phyloP scores from a whole-genome alignment of 37 sponge, comb jelly and placozoan genomes.

The Tethya wilhelma region DNA sequence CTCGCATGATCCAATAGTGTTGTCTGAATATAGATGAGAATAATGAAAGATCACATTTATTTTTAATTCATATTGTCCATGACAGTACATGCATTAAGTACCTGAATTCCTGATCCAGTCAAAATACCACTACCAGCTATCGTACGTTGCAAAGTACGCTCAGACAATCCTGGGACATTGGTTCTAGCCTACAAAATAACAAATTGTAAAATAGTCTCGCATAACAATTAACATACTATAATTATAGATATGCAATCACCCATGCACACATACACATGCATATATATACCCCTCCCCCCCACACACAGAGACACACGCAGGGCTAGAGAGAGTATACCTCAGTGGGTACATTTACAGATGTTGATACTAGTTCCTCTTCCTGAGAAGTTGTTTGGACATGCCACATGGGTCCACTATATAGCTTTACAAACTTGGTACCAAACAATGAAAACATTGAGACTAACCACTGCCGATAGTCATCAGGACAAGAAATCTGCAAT shows the following conservation, averaged over 20 bases:
- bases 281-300: too few species aligned
- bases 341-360: background rate
- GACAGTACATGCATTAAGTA: background rate
- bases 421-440: slow-evolving; percentile 12
- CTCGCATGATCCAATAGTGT: background rate
- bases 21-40: slow-evolving; percentile 5
- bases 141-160: background rate
- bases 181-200: background rate
- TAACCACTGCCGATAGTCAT: slow-evolving; percentile 17
- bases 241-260: too few species aligned
- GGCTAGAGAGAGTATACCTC: background rate
- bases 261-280: too few species aligned
- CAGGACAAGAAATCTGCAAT: slow-evolving; percentile 15
- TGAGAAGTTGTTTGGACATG: slow-evolving; percentile 2
- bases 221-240: background rate
- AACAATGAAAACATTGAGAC: slow-evolving; percentile 1
- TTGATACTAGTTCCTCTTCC: background rate
- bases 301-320: too few species aligned
- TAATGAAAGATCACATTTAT: too few species aligned
- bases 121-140: slow-evolving; percentile 12
- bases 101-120: slow-evolving; percentile 17
- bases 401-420: slow-evolving; percentile 34
- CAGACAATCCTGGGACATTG: background rate
- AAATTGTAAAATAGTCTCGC: background rate
- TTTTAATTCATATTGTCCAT: background rate